Percentiles rank a stretch among this genome's conserved stretches.
Evolutionary conservation across 2,888 invertebrate genomes (phyloP).

Genomic region (Eupelmus urozonus): DNA sequence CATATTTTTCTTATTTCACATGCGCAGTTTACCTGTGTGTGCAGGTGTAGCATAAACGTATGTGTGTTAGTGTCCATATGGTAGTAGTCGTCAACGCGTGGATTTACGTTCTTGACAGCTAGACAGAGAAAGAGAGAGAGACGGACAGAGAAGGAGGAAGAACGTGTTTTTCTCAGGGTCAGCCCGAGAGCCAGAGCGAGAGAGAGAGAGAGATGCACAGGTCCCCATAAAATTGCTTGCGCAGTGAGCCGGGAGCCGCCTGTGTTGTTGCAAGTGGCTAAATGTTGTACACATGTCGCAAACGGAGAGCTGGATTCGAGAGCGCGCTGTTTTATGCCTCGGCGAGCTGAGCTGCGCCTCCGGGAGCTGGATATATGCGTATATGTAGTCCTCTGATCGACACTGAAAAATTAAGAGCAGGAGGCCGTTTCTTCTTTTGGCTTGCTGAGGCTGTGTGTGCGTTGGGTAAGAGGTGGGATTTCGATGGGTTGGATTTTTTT

Average conservation of each 20-base stretch:
- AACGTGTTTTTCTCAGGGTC: constrained; percentile 66
- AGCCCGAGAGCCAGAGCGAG: constrained; percentile 33
- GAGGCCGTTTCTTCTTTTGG: no score
- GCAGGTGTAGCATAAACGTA: neutral
- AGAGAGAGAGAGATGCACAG: constrained; percentile 59
- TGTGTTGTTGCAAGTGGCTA: constrained; percentile 37
- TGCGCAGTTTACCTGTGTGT: neutral
- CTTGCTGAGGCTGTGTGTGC: no score
- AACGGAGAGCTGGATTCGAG: no score
- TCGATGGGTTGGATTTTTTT: no score
- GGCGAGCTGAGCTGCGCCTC: neutral
- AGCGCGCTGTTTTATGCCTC: no score
- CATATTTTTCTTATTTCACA: constrained; percentile 51
- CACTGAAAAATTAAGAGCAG: no score
- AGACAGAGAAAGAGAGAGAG: constrained; percentile 61
- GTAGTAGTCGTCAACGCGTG: constrained; percentile 51
- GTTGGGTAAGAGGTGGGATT: no score
- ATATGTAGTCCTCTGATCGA: no score
- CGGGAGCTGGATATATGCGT: neutral
- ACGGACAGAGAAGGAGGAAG: constrained; percentile 60
- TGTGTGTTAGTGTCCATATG: neutral
- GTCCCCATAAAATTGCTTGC: constrained; percentile 63
- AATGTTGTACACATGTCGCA: constrained; percentile 30
- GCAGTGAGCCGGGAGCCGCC: constrained; percentile 58
- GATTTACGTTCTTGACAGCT: constrained; percentile 67